Percentiles rank a stretch among this genome's conserved stretches.
Conservation (phyloP, 2,888 invertebrate species). For the Apamea crenata region DNA sequence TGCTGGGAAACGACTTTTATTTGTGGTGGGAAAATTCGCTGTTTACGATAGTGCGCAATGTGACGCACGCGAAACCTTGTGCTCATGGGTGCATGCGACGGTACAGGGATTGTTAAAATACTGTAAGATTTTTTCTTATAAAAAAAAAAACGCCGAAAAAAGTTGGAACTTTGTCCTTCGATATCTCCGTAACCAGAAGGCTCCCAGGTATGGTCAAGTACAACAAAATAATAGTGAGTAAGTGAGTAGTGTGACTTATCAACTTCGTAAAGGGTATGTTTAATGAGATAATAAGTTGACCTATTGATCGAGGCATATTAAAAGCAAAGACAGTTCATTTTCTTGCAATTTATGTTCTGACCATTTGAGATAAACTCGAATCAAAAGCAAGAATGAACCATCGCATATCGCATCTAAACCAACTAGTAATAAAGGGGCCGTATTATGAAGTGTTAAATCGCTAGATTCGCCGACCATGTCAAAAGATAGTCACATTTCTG, state of each 20-base stretch:
- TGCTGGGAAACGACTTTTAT: not conserved
- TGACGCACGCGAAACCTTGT: too few relatives aligned
- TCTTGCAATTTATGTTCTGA: not conserved
- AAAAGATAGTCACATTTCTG: not conserved
- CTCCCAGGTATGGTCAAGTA: not conserved
- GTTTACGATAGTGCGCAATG: too few relatives aligned
- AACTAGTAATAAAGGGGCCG: not conserved
- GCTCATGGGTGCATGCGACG: not conserved
- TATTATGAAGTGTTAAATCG: not conserved
- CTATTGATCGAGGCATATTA: not conserved
- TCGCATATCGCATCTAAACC: not conserved
- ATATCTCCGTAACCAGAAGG: not conserved
- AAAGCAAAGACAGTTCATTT: not conserved
- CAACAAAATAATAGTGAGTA: not conserved
- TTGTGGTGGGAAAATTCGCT: not conserved
- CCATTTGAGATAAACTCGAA: not conserved
- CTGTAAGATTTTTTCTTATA: too few relatives aligned
- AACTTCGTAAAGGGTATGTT: not conserved
- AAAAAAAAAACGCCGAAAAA: not conserved
- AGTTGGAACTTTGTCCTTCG: not conserved
- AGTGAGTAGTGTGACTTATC: not conserved
- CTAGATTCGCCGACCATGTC: not conserved
- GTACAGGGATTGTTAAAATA: not conserved
- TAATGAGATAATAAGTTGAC: not conserved
- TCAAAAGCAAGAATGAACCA: not conserved